Evolutionary conservation across 2,113 vertebrate species (phyloP).

Genomic region (Cnemophilus loriae): DNA sequence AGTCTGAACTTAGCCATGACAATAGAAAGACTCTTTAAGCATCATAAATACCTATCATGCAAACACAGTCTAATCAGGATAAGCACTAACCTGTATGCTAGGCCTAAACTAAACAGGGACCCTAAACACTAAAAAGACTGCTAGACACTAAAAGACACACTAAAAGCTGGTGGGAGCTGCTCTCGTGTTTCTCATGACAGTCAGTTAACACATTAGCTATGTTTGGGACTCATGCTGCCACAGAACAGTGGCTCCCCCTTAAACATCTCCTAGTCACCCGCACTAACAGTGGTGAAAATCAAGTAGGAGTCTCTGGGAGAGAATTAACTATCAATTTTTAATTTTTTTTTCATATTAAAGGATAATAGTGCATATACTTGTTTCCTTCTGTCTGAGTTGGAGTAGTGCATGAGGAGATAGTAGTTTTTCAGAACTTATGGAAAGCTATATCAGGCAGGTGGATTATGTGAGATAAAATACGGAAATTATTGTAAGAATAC

Average conservation of each 20-base stretch:
- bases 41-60: neutral
- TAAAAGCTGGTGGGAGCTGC: neutral
- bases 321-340: neutral
- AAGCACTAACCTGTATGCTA: neutral
- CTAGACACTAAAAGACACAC: too few relatives aligned
- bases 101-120: neutral
- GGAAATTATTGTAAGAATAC: neutral
- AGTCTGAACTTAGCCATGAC: neutral
- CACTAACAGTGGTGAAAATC: neutral
- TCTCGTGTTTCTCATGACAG: fast-evolving
- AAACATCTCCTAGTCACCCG: neutral
- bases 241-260: neutral
- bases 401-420: neutral
- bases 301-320: neutral
- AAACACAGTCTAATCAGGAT: neutral
- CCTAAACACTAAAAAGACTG: too few relatives aligned
- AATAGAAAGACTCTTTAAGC: neutral
- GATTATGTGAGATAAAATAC: neutral
- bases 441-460: neutral
- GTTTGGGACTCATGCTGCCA: neutral
- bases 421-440: neutral
- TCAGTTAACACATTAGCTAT: neutral
- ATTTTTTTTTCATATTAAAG: neutral
- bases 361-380: neutral
- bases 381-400: neutral